Percentiles rank a stretch among this genome's conserved stretches.
phyloP scores from a whole-genome alignment of 2,888 invertebrate genomes.

The Lysandra bellargus region DNA sequence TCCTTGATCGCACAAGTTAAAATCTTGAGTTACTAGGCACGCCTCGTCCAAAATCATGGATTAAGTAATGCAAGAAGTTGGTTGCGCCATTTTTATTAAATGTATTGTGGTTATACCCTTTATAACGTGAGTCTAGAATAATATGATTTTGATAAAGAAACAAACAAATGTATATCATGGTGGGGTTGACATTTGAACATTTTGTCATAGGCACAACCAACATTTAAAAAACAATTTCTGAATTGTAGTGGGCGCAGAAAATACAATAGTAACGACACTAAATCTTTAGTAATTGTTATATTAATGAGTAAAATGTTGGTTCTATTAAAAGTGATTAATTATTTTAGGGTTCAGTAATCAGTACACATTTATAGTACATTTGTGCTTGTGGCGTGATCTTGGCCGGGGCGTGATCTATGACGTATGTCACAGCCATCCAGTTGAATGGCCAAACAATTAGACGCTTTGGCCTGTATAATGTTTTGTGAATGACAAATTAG shows the following conservation, averaged over 20 bases:
- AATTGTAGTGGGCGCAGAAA: background rate
- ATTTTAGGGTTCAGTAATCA: constrained; percentile 52
- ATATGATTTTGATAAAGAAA: background rate
- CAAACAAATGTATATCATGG: background rate
- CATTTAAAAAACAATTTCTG: background rate
- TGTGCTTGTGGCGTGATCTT: constrained; percentile 2
- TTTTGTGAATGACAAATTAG: too few relatives aligned
- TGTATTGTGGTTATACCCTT: background rate
- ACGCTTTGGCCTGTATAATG: too few relatives aligned
- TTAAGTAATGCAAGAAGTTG: background rate
- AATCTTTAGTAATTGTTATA: constrained; percentile 32
- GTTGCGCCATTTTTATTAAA: background rate
- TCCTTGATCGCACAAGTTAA: background rate
- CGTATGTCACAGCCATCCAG: background rate
- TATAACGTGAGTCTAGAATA: background rate
- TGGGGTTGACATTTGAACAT: background rate
- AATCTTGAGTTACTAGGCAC: background rate
- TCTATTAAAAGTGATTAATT: constrained; percentile 35
- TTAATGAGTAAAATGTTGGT: constrained; percentile 26
- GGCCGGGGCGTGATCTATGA: background rate
- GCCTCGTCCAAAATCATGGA: background rate
- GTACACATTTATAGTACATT: constrained; percentile 48
- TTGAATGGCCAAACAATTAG: too few relatives aligned
- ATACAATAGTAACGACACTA: background rate
- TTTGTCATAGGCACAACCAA: background rate